Conservation (phyloP, 2,113 vertebrate genomes). For the Herpetotheres cachinnans region DNA sequence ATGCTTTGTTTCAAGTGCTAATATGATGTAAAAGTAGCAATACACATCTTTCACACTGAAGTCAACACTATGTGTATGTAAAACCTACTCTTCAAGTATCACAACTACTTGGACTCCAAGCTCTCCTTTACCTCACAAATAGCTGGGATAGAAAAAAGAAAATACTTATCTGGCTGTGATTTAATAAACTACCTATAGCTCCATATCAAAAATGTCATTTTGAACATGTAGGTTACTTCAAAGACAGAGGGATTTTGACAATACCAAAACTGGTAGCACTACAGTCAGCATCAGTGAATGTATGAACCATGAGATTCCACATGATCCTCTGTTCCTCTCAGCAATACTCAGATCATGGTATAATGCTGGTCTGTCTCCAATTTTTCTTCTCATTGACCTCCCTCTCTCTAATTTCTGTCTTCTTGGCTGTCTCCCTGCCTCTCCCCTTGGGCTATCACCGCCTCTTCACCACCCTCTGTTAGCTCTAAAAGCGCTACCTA, state of each 20-base stretch:
- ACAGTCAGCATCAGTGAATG: not conserved
- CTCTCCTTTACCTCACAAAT: not conserved
- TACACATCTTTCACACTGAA: not conserved
- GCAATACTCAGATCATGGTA: not conserved
- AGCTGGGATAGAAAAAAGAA: not conserved
- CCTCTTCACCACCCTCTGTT: rapidly evolving
- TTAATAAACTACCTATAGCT: not conserved
- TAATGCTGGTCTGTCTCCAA: not conserved
- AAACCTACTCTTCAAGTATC: not conserved
- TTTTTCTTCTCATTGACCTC: not conserved
- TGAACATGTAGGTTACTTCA: not conserved
- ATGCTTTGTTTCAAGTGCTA: not conserved
- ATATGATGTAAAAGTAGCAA: not conserved
- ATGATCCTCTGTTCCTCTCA: not conserved
- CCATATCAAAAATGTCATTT: not conserved
- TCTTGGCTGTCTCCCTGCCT: not conserved
- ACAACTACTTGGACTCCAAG: not conserved
- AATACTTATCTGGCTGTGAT: not conserved
- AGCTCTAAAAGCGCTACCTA: not conserved
- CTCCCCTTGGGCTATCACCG: not conserved
- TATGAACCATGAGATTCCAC: not conserved
- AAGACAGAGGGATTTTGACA: not conserved
- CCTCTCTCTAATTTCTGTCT: not conserved
- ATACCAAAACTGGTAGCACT: not conserved
- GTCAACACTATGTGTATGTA: not conserved